phyloP scores from a whole-genome alignment of 2,797 vertebrate genomes.

The Malacoctenus gilli region DNA sequence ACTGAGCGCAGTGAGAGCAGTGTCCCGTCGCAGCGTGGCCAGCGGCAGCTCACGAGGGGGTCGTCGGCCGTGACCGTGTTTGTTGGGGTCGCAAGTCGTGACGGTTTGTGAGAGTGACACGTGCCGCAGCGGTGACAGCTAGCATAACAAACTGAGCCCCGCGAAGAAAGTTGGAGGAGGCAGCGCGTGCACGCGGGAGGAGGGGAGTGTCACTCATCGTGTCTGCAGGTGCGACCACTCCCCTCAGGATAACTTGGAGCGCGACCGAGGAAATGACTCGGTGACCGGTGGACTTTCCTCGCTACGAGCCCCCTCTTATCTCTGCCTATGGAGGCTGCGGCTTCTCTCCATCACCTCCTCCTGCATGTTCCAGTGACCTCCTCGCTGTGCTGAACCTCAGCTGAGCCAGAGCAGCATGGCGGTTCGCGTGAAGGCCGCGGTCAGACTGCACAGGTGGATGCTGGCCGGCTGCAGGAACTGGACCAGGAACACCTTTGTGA shows the following conservation, averaged over 20 bases:
- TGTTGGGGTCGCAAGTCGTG: too few relatives aligned
- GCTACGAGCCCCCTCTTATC: background rate
- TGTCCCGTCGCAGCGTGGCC: background rate
- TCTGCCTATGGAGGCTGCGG: background rate
- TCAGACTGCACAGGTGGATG: conserved; percentile 41
- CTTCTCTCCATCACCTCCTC: background rate
- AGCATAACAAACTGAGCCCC: too few relatives aligned
- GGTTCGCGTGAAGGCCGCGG: conserved; percentile 38
- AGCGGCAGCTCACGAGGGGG: background rate
- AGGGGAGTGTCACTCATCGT: too few relatives aligned
- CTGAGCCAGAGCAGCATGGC: conserved; percentile 41
- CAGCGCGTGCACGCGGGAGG: too few relatives aligned
- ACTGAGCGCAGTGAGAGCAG: background rate
- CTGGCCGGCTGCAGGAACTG: conserved; percentile 40
- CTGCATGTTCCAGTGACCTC: background rate
- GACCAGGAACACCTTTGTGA: conserved; percentile 15
- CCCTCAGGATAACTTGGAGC: too few relatives aligned
- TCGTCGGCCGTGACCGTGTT: too few relatives aligned
- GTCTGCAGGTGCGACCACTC: too few relatives aligned
- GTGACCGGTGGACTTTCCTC: background rate
- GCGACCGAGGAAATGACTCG: too few relatives aligned
- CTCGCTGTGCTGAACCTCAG: background rate
- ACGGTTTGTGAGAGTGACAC: too few relatives aligned
- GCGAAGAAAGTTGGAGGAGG: too few relatives aligned
- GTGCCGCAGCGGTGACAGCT: too few relatives aligned